Evolutionary conservation across 2,888 invertebrate genomes (phyloP).

Genomic region (Rhingia rostrata): DNA sequence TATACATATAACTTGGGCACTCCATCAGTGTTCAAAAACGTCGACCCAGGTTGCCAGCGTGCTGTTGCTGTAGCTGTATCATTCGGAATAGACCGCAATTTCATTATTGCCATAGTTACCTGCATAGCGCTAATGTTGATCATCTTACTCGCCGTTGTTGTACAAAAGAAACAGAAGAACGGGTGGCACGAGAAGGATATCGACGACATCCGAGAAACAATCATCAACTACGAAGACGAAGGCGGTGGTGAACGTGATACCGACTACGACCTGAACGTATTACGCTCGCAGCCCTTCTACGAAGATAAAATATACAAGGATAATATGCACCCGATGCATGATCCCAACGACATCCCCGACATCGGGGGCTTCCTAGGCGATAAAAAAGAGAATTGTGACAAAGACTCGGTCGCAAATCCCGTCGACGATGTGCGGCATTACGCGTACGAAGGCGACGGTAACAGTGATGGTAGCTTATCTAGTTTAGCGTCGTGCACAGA

Average conservation of each 20-base stretch:
- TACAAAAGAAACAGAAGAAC: conserved; percentile 93
- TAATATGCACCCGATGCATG: conserved; percentile 79
- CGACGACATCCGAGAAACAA: conserved; percentile 98
- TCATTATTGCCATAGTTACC: conserved; percentile 94
- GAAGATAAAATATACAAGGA: conserved; percentile 83
- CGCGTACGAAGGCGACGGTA: conserved; percentile 98
- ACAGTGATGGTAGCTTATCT: conserved; percentile 95
- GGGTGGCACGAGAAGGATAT: conserved; percentile 95
- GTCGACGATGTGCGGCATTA: conserved; percentile 98
- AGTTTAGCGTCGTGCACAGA: conserved; percentile 96
- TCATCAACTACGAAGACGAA: conserved; percentile 98
- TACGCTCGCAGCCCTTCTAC: conserved; percentile 82
- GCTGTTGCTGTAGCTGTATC: conserved; percentile 90
- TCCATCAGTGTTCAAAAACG: conserved; percentile 89
- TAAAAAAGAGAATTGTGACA: conserved; percentile 94
- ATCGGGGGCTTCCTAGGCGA: conserved; percentile 95
- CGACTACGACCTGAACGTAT: conserved; percentile 82
- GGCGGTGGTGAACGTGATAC: conserved; percentile 99
- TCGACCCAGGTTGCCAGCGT: conserved; percentile 89
- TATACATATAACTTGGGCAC: conserved; percentile 94
- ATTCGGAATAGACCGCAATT: conserved; percentile 93
- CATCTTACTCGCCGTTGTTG: conserved; percentile 93
- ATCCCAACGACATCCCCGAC: conserved; percentile 88
- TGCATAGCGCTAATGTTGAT: conserved; percentile 91
- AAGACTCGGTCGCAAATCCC: conserved; percentile 95